Evolutionary conservation across 2,113 vertebrate genomes (phyloP), one percentile per base, ranked within the genome.

Genomic region (Polypterus senegalus): DNA sequence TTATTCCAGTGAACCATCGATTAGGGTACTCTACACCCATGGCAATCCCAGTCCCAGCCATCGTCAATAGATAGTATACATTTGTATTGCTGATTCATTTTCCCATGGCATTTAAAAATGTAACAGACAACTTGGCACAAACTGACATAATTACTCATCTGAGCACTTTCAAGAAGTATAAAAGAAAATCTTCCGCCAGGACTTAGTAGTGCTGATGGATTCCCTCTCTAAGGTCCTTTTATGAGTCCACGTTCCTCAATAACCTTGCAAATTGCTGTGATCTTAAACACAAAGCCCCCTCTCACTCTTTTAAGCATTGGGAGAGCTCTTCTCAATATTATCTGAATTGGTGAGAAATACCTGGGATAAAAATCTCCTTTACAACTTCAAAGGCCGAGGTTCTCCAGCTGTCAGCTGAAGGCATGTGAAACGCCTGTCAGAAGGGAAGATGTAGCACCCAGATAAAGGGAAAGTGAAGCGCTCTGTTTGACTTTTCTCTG

Each of bases 201-300:
- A 71, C 74, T 76, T 79, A 75, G 67, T 55, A 67, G 71, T 63
- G 87, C 70, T 87, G 88, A 91, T 77, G 85, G 88, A 85, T 78
- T 79, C 69, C 80, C 77, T 82, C 85, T 91, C 87, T 83, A 75
- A 85, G 80, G 77, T 80, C 73, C 79, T 90, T 91, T 90, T 90
- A 87, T 92, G 81, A 78, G 73, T 77, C 73, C 66, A 71, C 77
- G 81, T 85, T 86, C 77, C 61, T 82, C 74, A 79, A 86, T 78
- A 76, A 86, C 85, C 81, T 85, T 88, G 88, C 89, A 92, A 92
- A 92, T 94, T 91, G 87, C 88, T 94, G 84, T 88, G 90, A 91
- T 94, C 87, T 89, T 59, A 65, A 68, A 79, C 82, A 93, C 91
- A 93, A 92, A 91, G 90, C 77, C 66, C 3, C 81, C 74, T 74